phyloP scores from a whole-genome alignment of 2,797 vertebrate species.

The Balearica regulorum region DNA sequence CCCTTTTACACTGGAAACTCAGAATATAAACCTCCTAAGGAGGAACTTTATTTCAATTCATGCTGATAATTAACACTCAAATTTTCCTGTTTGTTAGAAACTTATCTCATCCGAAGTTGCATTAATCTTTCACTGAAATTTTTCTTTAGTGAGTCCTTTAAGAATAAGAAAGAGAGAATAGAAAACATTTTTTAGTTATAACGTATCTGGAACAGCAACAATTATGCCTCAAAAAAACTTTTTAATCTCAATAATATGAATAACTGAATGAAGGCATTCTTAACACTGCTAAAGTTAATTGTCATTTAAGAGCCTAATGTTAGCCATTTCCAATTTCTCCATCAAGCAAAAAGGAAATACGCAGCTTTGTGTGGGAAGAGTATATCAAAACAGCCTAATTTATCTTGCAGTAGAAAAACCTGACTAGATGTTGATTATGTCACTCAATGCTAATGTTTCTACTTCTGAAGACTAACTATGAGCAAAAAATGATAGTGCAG shows the following conservation, averaged over 20 bases:
- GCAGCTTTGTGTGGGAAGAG: background rate
- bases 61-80: slow-evolving; percentile 22
- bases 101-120: slow-evolving; percentile 26
- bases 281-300: slow-evolving; percentile 39
- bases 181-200: background rate
- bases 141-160: slow-evolving; percentile 16
- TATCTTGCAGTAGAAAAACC: background rate
- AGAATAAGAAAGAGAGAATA: slow-evolving; percentile 30
- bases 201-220: background rate
- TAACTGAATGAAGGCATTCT: slow-evolving; percentile 42
- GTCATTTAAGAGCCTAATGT: slow-evolving; percentile 19
- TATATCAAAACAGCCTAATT: background rate
- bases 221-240: background rate
- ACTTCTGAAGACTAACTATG: background rate
- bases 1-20: background rate
- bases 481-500: background rate
- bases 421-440: background rate
- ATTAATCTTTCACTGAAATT: slow-evolving; percentile 58
- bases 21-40: background rate
- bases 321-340: slow-evolving; percentile 38
- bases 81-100: slow-evolving; percentile 47
- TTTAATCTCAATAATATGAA: slow-evolving; percentile 29
- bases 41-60: slow-evolving; percentile 24
- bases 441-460: background rate
- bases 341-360: slow-evolving; percentile 11